Base-by-base conservation (phyloP, 2,797 vertebrate species). In the Scolopax bukidnonensis region DNA sequence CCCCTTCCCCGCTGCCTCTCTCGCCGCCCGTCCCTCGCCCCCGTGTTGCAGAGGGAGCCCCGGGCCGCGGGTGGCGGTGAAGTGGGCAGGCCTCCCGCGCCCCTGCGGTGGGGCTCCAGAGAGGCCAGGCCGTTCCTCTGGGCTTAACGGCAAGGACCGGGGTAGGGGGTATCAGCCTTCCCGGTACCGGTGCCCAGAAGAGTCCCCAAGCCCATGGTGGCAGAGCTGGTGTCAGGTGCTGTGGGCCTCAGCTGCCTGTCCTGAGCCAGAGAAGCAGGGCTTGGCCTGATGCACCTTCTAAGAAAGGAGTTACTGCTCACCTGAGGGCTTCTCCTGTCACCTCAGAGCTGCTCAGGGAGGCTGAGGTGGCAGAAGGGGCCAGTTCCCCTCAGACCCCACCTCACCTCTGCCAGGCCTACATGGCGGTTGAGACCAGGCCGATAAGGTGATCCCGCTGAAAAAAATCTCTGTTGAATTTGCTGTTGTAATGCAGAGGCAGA, bases 131-230 rank as follows among this genome's bases (percentile, higher is more conserved):
- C 54, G 24, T 33, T 14, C 11, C 36, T 12, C 11, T 6, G 7
- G 25, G 19, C 54, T 53, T 23, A 16, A 21, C 41, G 14, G 36
- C 36, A 3, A 3, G 27, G 24, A 5, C 14, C 5, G 8, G 15
- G 5, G 28, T 15, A 41, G 41, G 41, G 45, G 20, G 3, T 9
- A 1, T 13, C n/a, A 12, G 51, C 48, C 56, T 21, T 36, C 23
- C 5, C 32, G 2, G 12, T 3, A 54, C 8, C 9, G 5, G 50
- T 23, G 41, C 74, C 14, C 1, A 15, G 38, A 4, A 7, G 10
- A 30, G 27, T 1, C 3, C 7, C 18, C 19, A 0, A 1, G 11
- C n/a, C 33, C 6, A 0, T 1, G 56, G 24, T 12, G 50, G 45
- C 51, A 23, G 13, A 25, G 41, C 28, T 4, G 23, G 5, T 9